Evolutionary conservation across 92 coral and sea anemone species (phyloP).

Genomic region (Heteractis magnifica): DNA sequence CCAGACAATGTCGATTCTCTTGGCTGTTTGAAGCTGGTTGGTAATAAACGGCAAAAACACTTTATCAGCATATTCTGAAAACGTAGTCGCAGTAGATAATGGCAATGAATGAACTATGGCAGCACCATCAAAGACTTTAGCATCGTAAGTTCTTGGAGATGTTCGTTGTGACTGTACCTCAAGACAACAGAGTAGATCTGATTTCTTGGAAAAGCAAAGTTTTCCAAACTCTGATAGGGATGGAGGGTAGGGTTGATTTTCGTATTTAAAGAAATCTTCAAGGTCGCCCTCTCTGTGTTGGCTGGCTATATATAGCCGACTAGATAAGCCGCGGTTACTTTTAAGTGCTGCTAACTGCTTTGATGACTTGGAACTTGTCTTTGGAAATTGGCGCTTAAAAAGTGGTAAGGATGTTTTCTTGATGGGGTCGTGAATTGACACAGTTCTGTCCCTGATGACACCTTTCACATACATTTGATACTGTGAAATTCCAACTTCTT

Average conservation of each 20-base stretch:
- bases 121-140: constrained; percentile 59
- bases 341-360: constrained; percentile 48
- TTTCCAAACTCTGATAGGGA: constrained; percentile 56
- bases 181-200: constrained; percentile 35
- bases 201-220: constrained; percentile 45
- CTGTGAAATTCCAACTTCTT: constrained; percentile 32
- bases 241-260: constrained; percentile 48
- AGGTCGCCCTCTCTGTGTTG: constrained; percentile 52
- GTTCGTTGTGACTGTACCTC: constrained; percentile 2
- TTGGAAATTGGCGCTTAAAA: constrained; percentile 39
- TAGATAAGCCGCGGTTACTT: constrained; percentile 48
- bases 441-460: constrained; percentile 43
- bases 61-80: constrained; percentile 56
- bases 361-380: constrained; percentile 34
- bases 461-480: constrained; percentile 25
- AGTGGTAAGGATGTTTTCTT: constrained; percentile 56
- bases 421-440: constrained; percentile 50
- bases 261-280: neutral
- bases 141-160: constrained; percentile 44
- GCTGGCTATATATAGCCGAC: constrained; percentile 55
- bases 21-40: constrained; percentile 25
- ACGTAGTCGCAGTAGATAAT: constrained; percentile 40
- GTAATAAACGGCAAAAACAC: constrained; percentile 43
- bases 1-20: constrained; percentile 35
- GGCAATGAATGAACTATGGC: constrained; percentile 56